Evolutionary conservation across 2,113 vertebrate species (phyloP), one percentile per base, ranked within the genome.

Genomic region (Brienomyrus longianalis): DNA sequence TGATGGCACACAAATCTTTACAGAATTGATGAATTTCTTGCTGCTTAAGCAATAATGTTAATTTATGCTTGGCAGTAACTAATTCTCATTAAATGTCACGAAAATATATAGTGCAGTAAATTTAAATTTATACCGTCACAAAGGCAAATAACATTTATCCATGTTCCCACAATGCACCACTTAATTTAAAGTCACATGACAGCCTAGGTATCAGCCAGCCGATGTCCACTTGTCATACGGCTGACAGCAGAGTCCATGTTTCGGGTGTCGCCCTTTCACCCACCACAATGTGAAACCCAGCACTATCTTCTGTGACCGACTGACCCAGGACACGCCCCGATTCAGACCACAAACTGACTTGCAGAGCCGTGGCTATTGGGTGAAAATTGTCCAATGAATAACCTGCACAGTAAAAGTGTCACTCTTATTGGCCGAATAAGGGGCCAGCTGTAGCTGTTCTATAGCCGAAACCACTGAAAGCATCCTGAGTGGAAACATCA

Each of bases 1-100:
- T 43, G 45, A 70, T 35, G 45, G 45, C n/a, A 1, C 15, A 51
- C 70, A 83, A 27, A 83, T 89, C 31, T 83, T 83, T 89, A n/a
- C 8, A 9, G 59, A 80, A 86, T 54, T 83, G 70, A 83, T 87
- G n/a, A 6, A 74, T 74, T 84, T 84, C 19, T 48, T 48, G 83
- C 83, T 27, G 83, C 48, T 48, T 85, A 85, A 48, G 21, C 19
- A 50, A 47, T 43, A 50, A 39, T 74, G 50, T 19, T 86, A 59
- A 89, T 70, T 51, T 66, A 88, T 27, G 39, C 87, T 62, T 47
- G 10, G 51, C 6, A 89, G 35, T 89, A 54, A 89, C 88, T 52
- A 74, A 54, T 31, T 35, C 48, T 54, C 35, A 89, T 80, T 89
- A 89, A 80, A 89, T 52, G 35, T 86, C 83, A 27, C n/a, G 48